A percentile compares a stretch with the other conserved stretches of the same genome.
These are phyloP conservation scores for Chionomys nivalis DNA, from an alignment of 2,113 vertebrate species.

Conservation along the genomic window DNA sequence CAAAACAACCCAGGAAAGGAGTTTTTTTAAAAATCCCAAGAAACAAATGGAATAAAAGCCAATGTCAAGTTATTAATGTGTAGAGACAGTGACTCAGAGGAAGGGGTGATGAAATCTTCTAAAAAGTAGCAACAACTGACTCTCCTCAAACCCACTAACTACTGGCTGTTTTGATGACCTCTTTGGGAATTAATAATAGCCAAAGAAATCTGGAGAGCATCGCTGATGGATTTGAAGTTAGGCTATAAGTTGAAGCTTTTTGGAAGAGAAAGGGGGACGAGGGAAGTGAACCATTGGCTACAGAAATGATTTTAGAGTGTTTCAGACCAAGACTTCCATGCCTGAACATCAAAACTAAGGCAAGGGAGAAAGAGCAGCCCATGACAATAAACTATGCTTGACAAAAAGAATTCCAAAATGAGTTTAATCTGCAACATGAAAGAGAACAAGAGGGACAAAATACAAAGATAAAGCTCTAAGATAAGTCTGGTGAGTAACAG, in stretches of 20 bases:
- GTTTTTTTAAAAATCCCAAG: background rate
- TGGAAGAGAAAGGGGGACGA: slow-evolving; percentile 46
- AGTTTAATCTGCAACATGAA: slow-evolving; percentile 49
- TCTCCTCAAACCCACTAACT: slow-evolving; percentile 50
- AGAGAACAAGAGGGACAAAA: background rate
- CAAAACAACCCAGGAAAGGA: slow-evolving; percentile 26
- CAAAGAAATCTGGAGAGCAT: slow-evolving; percentile 64
- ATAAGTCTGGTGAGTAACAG: background rate
- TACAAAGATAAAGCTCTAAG: slow-evolving; percentile 8
- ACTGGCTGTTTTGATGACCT: slow-evolving; percentile 50
- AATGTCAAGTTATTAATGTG: slow-evolving; percentile 3
- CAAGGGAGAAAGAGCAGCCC: slow-evolving; percentile 33
- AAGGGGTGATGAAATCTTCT: slow-evolving; percentile 14
- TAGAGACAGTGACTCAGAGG: slow-evolving; percentile 60
- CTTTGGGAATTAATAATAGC: slow-evolving; percentile 60
- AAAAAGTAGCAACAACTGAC: slow-evolving; percentile 33
- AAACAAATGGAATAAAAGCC: slow-evolving; percentile 43
- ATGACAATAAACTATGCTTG: slow-evolving; percentile 48
- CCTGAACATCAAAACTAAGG: slow-evolving; percentile 61
- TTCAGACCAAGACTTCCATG: slow-evolving; percentile 44
- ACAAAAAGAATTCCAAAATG: slow-evolving; percentile 55
- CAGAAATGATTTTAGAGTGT: slow-evolving; percentile 65
- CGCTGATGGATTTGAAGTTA: slow-evolving; percentile 66
- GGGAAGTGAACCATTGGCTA: slow-evolving; percentile 42
- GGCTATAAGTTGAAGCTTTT: slow-evolving; percentile 58